Base-by-base conservation (phyloP, 2,113 vertebrate species). In the Lagopus leucura region DNA sequence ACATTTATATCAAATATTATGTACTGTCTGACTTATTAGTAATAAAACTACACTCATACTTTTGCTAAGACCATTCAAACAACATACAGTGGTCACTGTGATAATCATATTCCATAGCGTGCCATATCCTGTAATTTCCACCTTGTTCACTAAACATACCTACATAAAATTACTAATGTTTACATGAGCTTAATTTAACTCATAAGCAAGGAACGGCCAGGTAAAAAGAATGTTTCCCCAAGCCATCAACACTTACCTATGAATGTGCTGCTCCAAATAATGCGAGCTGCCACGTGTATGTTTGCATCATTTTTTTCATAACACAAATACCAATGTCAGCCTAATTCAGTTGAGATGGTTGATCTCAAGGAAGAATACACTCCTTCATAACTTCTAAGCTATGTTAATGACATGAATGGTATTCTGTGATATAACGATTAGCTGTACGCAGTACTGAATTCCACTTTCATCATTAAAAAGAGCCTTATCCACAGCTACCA, bases 401-500 rank as follows among this genome's bases (percentile, higher is more conserved):
- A 93, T 86, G 64, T n/a, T 67, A 92, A 86, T 88, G 22, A 83
- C 45, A 89, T 74, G 80, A 94, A 96, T 67, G 52, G 60, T 38
- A 89, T 94, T 94, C 84, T 63, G 52, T 90, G 88, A 91, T 91
- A 93, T 40, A 93, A 88, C 27, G 61, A 90, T 48, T 67, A 94
- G 82, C 84, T 89, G 60, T 77, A 91, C 71, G 58, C 16, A 86
- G 66, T 13, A 86, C 58, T 86, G 69, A 93, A 91, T 79, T 86
- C 86, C 55, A 90, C 72, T 95, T 93, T 73, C 54, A 75, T 88
- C 65, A 65, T 65, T 86, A 86, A 89, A 95, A 93, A 77, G 25
- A 67, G 81, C 24, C 74, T 88, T 92, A 90, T 86, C 78, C 57
- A 60, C 43, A 92, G 88, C 92, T 96, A 82, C 90, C 91, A 95